A percentile compares a stretch with the other conserved stretches of the same genome.
Evolutionary conservation across 2,797 vertebrate species (phyloP).

Genomic region (Furcifer pardalis): DNA sequence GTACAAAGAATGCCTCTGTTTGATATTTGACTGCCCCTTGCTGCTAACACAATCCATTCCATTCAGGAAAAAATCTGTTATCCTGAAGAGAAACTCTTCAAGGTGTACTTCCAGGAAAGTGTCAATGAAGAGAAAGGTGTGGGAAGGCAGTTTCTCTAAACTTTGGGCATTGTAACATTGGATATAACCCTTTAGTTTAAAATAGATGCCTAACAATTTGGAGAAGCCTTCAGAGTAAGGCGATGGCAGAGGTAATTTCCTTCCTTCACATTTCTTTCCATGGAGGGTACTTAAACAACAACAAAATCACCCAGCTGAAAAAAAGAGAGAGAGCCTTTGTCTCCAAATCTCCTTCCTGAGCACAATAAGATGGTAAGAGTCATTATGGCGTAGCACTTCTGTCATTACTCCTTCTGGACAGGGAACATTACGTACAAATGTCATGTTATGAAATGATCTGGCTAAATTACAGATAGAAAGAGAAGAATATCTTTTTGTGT

Average conservation of each 20-base stretch:
- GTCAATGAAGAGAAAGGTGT: too few relatives aligned
- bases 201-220: background rate
- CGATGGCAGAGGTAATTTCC: background rate
- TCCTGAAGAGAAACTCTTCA: too few relatives aligned
- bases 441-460: background rate
- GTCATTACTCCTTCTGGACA: background rate
- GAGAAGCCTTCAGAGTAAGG: background rate
- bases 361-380: background rate
- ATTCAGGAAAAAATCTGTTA: background rate
- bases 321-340: background rate
- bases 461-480: background rate
- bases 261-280: background rate
- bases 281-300: background rate
- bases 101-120: too few relatives aligned
- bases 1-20: too few relatives aligned
- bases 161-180: background rate
- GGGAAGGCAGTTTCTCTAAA: background rate
- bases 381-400: background rate
- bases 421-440: background rate
- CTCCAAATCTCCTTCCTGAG: background rate
- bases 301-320: background rate
- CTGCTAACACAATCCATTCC: background rate
- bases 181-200: background rate
- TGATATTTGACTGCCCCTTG: background rate
- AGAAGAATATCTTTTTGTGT: background rate